Base-by-base conservation (phyloP, 2,888 invertebrate species). In the Erpobdella octoculata region DNA sequence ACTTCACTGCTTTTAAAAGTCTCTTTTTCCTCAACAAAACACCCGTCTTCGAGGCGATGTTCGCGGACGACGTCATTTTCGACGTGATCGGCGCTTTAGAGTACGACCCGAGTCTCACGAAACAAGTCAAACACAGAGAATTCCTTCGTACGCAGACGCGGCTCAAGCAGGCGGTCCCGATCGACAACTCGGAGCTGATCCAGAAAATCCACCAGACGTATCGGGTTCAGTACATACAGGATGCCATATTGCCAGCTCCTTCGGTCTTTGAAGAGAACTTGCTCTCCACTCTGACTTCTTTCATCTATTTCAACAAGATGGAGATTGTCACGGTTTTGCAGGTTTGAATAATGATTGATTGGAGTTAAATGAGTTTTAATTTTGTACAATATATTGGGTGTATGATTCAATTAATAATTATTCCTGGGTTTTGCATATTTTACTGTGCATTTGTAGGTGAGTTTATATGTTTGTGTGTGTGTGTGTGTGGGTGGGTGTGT, bases 161-260 rank as follows among this genome's bases (percentile, higher is more conserved):
- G 78, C 83, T 84, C 76, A 82, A 83, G 72, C 84, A 88, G 81
- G 86, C 87, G 72, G 91, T 99, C 80, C 94, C 95, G 72, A 95
- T 99, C 74, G 90, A 91, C 81, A 96, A 96, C 85, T 88, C 88
- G 76, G 97, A 97, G 85, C 87, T 99, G 77, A 86, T 94, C 78
- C 91, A 93, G 72, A 99, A 98, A 88, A 99, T 99, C 79, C 98
- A 99, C 86, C 97, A 98, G 86, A 98, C 97, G 72, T 98, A 96
- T 86, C 89, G 97, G 84, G 96, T 98, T 81, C 98, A 99, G 86
- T 99, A 99, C 85, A 96, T 98, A 80, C 86, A 87, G 78, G 98
- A 99, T 85, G 95, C 97, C 79, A 97, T 98, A 79, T 86, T 99
- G 81, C 98, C 98, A 33, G 93, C 97, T 66, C 97, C 98, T 15